These are phyloP conservation scores for Oedothorax gibbosus DNA, from an alignment of 1,140 invertebrate genomes.

Conservation along the genomic window DNA sequence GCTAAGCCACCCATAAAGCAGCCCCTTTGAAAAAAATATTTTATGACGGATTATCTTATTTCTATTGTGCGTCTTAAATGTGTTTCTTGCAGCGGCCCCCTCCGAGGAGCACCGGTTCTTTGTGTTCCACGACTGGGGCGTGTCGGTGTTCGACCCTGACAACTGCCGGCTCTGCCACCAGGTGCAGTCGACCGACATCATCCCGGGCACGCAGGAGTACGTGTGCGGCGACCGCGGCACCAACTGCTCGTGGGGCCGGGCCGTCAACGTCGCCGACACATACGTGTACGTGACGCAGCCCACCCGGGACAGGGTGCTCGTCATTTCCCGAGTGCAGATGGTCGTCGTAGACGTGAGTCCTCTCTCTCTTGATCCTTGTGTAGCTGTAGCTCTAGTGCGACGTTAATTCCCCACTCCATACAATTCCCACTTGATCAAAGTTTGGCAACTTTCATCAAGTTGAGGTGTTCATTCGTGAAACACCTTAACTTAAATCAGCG, in stretches of 20 bases:
- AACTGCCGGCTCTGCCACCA: conserved; percentile 80
- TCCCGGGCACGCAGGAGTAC: conserved; percentile 80
- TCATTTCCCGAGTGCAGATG: conserved; percentile 80
- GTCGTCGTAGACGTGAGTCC: conserved; percentile 64
- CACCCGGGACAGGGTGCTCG: conserved; percentile 77
- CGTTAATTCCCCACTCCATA: too few relatives aligned
- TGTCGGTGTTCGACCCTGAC: conserved; percentile 81
- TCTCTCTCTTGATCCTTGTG: neutral
- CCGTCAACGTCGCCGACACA: conserved; percentile 79
- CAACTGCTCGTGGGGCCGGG: conserved; percentile 79
- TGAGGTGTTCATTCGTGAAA: too few relatives aligned
- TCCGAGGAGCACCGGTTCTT: conserved; percentile 79
- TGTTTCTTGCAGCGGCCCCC: conserved; percentile 71
- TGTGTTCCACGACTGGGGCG: conserved; percentile 82
- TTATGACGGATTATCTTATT: neutral
- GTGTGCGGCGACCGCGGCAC: conserved; percentile 78
- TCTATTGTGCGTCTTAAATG: too few relatives aligned
- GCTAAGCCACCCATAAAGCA: too few relatives aligned
- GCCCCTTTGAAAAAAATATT: neutral
- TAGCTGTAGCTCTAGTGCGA: too few relatives aligned
- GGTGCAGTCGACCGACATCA: conserved; percentile 80
- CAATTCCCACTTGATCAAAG: too few relatives aligned
- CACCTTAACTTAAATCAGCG: too few relatives aligned
- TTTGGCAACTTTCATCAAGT: too few relatives aligned
- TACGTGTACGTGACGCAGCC: conserved; percentile 84